phyloP scores from a whole-genome alignment of 2,888 invertebrate species.

The Platycheirus rosarum region DNA sequence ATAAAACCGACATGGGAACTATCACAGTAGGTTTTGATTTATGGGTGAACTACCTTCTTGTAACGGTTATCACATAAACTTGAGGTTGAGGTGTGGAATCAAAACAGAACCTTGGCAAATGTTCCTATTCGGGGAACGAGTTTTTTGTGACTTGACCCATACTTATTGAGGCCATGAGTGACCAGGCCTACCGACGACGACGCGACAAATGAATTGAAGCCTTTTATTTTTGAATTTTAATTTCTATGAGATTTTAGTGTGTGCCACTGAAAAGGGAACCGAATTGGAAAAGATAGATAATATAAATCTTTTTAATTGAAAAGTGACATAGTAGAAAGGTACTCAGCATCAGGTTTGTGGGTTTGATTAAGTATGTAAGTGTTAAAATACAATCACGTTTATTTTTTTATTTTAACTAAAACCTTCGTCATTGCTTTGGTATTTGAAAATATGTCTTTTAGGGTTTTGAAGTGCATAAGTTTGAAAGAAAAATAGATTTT shows the following conservation, averaged over 20 bases:
- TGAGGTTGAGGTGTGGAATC: slow-evolving; percentile 31
- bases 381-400: too few relatives aligned
- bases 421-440: too few relatives aligned
- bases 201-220: slow-evolving; percentile 30
- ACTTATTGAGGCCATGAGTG: slow-evolving; percentile 39
- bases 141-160: slow-evolving; percentile 52
- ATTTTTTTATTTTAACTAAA: too few relatives aligned
- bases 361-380: not conserved
- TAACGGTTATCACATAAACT: slow-evolving; percentile 49
- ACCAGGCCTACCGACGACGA: too few relatives aligned
- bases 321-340: not conserved
- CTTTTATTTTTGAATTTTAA: slow-evolving; percentile 28
- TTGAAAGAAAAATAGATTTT: too few relatives aligned
- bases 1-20: slow-evolving; percentile 50
- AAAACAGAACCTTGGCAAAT: slow-evolving; percentile 48
- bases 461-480: too few relatives aligned
- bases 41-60: slow-evolving; percentile 41
- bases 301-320: not conserved
- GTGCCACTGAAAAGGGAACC: not conserved
- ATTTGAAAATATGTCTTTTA: too few relatives aligned
- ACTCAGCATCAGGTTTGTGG: not conserved
- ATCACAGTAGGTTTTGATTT: slow-evolving; percentile 38
- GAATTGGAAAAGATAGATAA: not conserved
- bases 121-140: slow-evolving; percentile 44
- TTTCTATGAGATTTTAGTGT: not conserved